phyloP scores from a whole-genome alignment of 64 coral and sea anemone species.

The Pachyseris speciosa region DNA sequence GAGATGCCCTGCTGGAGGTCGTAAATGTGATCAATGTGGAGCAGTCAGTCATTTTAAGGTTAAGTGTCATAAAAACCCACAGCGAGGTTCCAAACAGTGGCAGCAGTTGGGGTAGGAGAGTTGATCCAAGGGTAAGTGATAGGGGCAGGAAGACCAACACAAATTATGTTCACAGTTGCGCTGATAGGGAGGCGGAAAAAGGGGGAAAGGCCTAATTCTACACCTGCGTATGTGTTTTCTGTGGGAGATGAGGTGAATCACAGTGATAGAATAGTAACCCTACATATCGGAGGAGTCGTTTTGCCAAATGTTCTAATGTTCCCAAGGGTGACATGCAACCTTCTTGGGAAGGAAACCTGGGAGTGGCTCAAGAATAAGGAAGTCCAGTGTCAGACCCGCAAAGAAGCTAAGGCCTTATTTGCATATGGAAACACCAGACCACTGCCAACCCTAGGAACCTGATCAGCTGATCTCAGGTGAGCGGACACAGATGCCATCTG shows the following conservation, averaged over 20 bases:
- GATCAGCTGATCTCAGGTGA: neutral
- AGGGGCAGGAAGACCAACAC: neutral
- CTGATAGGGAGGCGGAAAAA: neutral
- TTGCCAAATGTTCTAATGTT: neutral
- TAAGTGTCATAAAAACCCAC: too few species aligned
- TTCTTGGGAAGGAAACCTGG: neutral
- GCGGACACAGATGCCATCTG: neutral
- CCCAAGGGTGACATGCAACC: neutral
- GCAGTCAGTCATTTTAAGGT: too few species aligned
- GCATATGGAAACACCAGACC: neutral
- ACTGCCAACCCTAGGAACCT: neutral
- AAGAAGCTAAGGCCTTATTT: neutral
- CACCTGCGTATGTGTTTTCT: neutral
- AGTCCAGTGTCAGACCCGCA: neutral
- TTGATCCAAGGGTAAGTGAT: too few species aligned
- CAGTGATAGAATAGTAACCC: neutral
- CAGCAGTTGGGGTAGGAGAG: too few species aligned
- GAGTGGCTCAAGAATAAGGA: neutral
- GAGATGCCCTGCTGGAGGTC: neutral
- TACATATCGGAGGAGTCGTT: neutral
- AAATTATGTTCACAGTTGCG: neutral
- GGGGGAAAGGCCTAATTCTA: too few species aligned
- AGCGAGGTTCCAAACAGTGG: too few species aligned
- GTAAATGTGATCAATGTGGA: too few species aligned
- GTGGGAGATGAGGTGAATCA: neutral